phyloP scores from a whole-genome alignment of 2,797 vertebrate genomes.

The Carduelis carduelis region DNA sequence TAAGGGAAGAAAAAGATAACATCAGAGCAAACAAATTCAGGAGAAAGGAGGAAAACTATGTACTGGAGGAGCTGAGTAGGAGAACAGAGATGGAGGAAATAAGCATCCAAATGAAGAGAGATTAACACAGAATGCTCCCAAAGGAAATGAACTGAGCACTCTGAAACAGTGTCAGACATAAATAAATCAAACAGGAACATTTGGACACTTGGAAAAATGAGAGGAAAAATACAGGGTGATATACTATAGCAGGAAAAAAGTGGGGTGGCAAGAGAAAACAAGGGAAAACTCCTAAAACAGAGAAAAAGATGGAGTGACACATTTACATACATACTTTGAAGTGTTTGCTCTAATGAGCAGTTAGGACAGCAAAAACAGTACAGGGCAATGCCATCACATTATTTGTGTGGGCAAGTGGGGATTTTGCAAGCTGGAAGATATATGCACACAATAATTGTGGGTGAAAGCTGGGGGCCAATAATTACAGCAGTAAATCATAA shows the following conservation, averaged over 20 bases:
- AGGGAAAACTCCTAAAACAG: neutral
- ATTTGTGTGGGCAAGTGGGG: slow-evolving; percentile 21
- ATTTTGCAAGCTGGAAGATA: slow-evolving; percentile 46
- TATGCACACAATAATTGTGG: slow-evolving; percentile 28
- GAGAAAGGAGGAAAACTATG: neutral
- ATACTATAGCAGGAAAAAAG: slow-evolving; percentile 2
- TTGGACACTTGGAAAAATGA: slow-evolving; percentile 36
- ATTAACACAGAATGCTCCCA: slow-evolving; percentile 17
- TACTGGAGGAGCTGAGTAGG: neutral
- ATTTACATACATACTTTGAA: slow-evolving; percentile 32
- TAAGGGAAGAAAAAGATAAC: neutral
- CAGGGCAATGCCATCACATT: slow-evolving; percentile 7
- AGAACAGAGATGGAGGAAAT: neutral
- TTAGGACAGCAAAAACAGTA: slow-evolving; percentile 21
- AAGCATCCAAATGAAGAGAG: slow-evolving; percentile 25
- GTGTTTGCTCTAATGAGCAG: slow-evolving; percentile 32
- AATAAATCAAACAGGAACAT: slow-evolving; percentile 29
- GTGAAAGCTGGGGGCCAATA: slow-evolving; percentile 47
- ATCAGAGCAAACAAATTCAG: neutral
- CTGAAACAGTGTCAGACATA: slow-evolving; percentile 26
- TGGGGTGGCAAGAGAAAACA: neutral
- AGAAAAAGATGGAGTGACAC: neutral
- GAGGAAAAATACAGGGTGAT: neutral
- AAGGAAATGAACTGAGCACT: slow-evolving; percentile 21
- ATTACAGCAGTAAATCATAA: slow-evolving; percentile 61